Base-by-base conservation (phyloP, 2,113 vertebrate genomes). In the Ameiurus melas region DNA sequence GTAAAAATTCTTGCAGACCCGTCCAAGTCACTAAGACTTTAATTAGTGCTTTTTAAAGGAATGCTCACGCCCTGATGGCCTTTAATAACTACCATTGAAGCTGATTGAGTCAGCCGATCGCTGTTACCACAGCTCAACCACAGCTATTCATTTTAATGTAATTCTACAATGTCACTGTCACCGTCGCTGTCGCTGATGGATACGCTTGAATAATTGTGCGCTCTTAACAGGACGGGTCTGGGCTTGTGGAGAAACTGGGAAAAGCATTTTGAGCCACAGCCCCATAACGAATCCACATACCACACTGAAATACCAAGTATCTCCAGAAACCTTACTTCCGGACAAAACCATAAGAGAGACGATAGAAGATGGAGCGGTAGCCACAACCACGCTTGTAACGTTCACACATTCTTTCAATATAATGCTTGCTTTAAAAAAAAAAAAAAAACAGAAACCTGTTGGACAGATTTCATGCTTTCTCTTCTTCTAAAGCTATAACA, bases 191-290 rank as follows among this genome's bases (percentile, higher is more conserved):
- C 51, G 7, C 87, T 39, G 17, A 57, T 81, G 88, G 90, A 75
- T 91, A 80, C 68, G 75, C 43, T 77, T n/a, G 78, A 73, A 79
- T 85, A 81, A 75, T 83, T 66, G 84, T 27, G 88, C 86, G 84
- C 87, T 92, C 89, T 89, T 84, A 86, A 17, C 77, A 86, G 80
- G 55, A 47, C 94, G 89, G 78, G 95, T 86, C 90, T 9, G n/a
- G 89, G 91, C 95, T 73, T 77, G 95, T 85, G 55, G 62, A 91
- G 75, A 91, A 91, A 93, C 93, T 93, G 90, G 86, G 93, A 94
- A 94, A 93, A 93, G 89, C 94, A 93, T 91, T 94, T 93, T 93
- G 79, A 90, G 89, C 93, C 88, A 93, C 92, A 91, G 64, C 89
- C 92, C 91, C 47, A 53, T 91, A 93, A 93, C 90, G 89, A 93